Evolutionary conservation across 2,888 invertebrate species (phyloP), one percentile per base, ranked within the genome.

Genomic region (Crepidodera aurea): DNA sequence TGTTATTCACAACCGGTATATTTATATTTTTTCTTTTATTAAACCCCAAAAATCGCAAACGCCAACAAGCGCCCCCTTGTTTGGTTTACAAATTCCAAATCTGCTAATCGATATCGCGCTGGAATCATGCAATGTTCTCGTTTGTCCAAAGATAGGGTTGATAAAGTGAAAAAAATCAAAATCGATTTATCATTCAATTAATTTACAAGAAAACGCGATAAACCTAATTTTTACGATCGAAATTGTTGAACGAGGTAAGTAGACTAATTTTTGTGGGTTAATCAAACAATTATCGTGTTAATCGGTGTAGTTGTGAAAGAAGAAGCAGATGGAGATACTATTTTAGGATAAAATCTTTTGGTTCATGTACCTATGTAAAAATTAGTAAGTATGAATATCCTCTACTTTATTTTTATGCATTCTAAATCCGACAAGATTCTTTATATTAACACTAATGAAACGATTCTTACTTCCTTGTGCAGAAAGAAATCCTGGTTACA

Each of bases 121-220:
- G 18, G n/a, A 25, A 44, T 44, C 44, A 44, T 44, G 44, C 44
- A 44, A 44, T 44, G 44, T 16, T 44, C 44, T 44, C 44, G 44
- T 44, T 44, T 44, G 22, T 34, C 4, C 34, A 44, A 13, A 44
- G n/a, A 44, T 25, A 16, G 4, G 44, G 12, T 22, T n/a, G 44
- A 44, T 44, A 44, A 44, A 42, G 16, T 19, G 39, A n/a, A 13
- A 19, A 16, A 44, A 44, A 44, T 42, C 42, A 42, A 44, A 44
- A 22, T 16, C 44, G 44, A 22, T 44, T 25, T n/a, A 44, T 44
- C 44, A 25, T 22, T 42, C 42, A 22, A 22, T 22, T 22, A 42
- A 19, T n/a, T 6, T 19, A 22, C 19, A 19, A 44, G 34, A 3
- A 4, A 34, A 34, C 2, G 34, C 13, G 34, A 34, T 34, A 34